Evolutionary conservation across 2,113 vertebrate genomes (phyloP), one percentile per base, ranked within the genome.

Genomic region (Hymenochirus boettgeri): DNA sequence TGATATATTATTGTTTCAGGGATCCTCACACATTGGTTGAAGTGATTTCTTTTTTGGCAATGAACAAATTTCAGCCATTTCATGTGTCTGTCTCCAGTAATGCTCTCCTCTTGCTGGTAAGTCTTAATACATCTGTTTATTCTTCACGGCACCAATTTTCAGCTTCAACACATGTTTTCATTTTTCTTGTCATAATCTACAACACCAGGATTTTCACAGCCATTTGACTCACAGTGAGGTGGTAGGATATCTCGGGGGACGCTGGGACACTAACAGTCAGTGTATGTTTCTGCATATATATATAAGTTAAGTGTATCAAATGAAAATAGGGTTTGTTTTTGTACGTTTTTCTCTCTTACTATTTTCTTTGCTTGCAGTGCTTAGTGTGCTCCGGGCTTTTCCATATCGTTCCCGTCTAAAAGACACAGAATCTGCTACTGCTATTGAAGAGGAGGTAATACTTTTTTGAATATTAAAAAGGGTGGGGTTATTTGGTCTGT

Each of bases 41-140:
- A 76, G 86, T 97, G 24, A 96, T 84, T 0, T 89, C 93, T 23
- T 98, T 98, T 2, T 82, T 92, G 0, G 90, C 96, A 57, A 90
- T 98, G 76, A 97, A 97, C 86, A 90, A 95, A 67, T 99, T 99
- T 80, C 95, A 98, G 74, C 96, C 96, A 1, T 98, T 98, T 78
- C 96, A 97, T 0, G 95, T 97, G 55, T 93, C 96, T 4, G 80
- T 99, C 60, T 98, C 93, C 75, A 97, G 93, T 84, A 98, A 96
- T 0, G 93, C 96, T 1, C 90, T 99, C 24, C 85, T 99, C 65
- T 87, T 99, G 24, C 83, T 97, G 93, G 95, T 97, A 69, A 17
- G 83, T 77, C 26, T 37, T 6, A 31, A 35, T 13, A 35, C 1
- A 35, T 35, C 10, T 35, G 33, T 12, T 35, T 35, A 12, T 2